phyloP scores from a whole-genome alignment of 2,113 vertebrate species.

The Eidolon helvum region DNA sequence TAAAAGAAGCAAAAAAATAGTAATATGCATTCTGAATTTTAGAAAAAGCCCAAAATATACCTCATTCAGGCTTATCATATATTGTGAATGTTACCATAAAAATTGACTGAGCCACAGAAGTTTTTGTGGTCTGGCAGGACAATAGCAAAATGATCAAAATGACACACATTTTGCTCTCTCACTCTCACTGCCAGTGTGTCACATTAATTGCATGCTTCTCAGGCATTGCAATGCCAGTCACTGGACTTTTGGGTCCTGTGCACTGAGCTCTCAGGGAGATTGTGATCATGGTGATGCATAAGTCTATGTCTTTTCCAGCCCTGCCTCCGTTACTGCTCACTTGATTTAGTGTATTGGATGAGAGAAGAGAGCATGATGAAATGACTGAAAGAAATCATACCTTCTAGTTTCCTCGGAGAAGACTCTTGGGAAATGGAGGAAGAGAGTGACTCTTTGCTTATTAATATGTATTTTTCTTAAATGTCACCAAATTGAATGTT shows the following conservation, averaged over 20 bases:
- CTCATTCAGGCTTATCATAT: neutral
- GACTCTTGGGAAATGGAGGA: neutral
- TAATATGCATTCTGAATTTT: neutral
- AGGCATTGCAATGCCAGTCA: too few relatives aligned
- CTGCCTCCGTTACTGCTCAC: neutral
- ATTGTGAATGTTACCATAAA: neutral
- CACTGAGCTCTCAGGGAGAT: neutral
- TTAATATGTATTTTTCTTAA: constrained; percentile 44
- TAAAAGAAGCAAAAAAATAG: constrained; percentile 19
- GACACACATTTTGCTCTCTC: neutral
- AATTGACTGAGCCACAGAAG: neutral
- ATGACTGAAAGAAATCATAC: neutral
- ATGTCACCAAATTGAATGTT: constrained; percentile 19
- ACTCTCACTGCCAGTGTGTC: neutral
- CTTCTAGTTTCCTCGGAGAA: neutral
- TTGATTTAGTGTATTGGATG: neutral
- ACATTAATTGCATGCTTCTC: neutral
- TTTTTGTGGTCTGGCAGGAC: neutral
- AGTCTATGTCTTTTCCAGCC: neutral
- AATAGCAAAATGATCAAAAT: neutral
- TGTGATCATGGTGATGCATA: neutral
- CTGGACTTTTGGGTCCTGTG: neutral
- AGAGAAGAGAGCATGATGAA: neutral
- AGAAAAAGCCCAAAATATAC: neutral
- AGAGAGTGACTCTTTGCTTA: constrained; percentile 12